These are phyloP conservation scores for Gorsachius goisagi DNA, from an alignment of 2,113 vertebrate species.

Conservation along the genomic window DNA sequence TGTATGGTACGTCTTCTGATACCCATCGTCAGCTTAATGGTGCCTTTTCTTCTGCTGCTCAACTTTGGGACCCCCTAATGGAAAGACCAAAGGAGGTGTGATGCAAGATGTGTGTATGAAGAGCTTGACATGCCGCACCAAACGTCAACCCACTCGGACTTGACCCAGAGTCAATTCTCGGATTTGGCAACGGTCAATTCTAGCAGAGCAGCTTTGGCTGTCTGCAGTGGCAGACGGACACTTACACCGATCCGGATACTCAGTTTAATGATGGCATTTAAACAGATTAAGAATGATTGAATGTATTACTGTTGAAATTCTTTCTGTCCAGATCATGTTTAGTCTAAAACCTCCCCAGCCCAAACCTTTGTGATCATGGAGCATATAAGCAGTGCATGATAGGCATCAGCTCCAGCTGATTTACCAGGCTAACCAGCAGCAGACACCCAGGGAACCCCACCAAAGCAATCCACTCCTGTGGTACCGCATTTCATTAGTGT, in stretches of 20 bases:
- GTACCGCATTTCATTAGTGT: neutral
- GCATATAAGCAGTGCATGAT: no score
- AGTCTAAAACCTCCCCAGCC: neutral
- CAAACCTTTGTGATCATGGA: accelerated
- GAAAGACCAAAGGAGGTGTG: neutral
- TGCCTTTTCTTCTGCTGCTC: neutral
- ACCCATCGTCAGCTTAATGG: neutral
- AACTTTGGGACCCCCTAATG: neutral
- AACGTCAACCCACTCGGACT: neutral
- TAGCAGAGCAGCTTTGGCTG: neutral
- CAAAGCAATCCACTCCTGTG: neutral
- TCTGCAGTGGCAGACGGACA: neutral
- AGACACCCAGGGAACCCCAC: neutral
- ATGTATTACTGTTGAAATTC: neutral
- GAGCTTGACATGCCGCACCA: neutral
- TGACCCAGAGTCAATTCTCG: neutral
- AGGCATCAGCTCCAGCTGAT: neutral
- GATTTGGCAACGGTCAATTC: neutral
- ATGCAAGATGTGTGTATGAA: neutral
- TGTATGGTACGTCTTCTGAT: neutral
- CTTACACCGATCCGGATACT: neutral
- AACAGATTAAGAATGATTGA: neutral
- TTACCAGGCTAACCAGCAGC: neutral
- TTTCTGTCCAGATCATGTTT: neutral
- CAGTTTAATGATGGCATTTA: neutral